Evolutionary conservation across 2,888 invertebrate genomes (phyloP).

Genomic region (Apodemia duryi): DNA sequence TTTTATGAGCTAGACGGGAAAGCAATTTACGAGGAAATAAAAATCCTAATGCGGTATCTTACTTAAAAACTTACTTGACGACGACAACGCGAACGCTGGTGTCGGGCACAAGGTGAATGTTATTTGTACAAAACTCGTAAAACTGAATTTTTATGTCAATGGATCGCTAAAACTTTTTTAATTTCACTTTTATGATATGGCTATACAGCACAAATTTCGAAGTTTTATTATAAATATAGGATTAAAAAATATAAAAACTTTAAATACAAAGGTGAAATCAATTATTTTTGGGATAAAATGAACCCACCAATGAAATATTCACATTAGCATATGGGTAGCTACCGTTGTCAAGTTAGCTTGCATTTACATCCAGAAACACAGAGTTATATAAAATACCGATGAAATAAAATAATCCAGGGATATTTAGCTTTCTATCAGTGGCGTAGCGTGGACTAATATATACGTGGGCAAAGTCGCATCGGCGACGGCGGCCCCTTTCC

Average conservation of each 20-base stretch:
- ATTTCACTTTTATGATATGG: slow-evolving; percentile 48
- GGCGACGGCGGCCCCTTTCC: no score
- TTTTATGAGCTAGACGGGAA: slow-evolving; percentile 17
- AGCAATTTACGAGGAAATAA: slow-evolving; percentile 23
- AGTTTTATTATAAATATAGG: neutral
- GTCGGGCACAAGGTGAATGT: slow-evolving; percentile 33
- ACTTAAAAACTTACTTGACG: slow-evolving; percentile 31
- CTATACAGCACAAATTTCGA: slow-evolving; percentile 31
- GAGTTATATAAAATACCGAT: no score
- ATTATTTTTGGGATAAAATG: no score
- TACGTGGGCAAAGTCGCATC: no score
- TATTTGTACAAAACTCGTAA: slow-evolving; percentile 45
- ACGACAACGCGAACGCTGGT: slow-evolving; percentile 23
- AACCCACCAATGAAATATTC: no score
- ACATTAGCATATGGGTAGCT: no score
- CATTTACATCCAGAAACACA: no score
- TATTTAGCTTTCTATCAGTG: no score
- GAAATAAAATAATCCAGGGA: no score
- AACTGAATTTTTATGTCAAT: slow-evolving; percentile 57
- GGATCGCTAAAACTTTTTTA: slow-evolving; percentile 56
- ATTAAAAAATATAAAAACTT: neutral
- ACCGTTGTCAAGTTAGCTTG: no score
- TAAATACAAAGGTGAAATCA: no score
- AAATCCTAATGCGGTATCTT: slow-evolving; percentile 26
- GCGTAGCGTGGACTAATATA: no score